These are phyloP conservation scores for Ostrea denselamellosa DNA, from an alignment of 1,140 invertebrate species.

Conservation along the genomic window DNA sequence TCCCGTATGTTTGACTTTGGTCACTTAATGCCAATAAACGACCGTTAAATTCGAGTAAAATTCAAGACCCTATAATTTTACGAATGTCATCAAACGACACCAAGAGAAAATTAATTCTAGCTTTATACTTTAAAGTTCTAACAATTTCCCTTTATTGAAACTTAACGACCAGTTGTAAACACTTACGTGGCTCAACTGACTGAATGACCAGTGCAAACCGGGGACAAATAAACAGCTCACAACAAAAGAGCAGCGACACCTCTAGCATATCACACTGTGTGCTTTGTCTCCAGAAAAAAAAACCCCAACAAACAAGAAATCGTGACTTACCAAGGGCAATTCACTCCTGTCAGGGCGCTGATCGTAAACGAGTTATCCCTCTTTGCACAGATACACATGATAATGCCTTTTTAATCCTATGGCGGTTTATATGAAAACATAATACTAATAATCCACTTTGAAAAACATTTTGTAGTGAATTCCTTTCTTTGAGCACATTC, in stretches of 20 bases:
- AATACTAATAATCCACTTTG: slow-evolving; percentile 10
- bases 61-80: slow-evolving; percentile 8
- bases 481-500: not conserved
- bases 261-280: not conserved
- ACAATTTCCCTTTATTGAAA: slow-evolving; percentile 10
- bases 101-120: slow-evolving; percentile 25
- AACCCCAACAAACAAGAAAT: slow-evolving; percentile 14
- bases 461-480: not conserved
- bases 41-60: slow-evolving; percentile 29
- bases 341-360: not conserved
- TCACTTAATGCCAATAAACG: slow-evolving; percentile 1
- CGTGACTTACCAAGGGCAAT: slow-evolving; percentile 10
- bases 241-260: not conserved
- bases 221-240: not conserved
- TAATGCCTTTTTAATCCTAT: not conserved
- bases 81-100: not conserved
- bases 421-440: slow-evolving; percentile 29
- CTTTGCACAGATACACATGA: slow-evolving; percentile 29
- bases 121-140: slow-evolving; percentile 31
- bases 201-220: not conserved
- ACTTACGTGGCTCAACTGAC: slow-evolving; percentile 5
- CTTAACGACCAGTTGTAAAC: slow-evolving; percentile 25
- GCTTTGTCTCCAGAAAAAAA: slow-evolving; percentile 15
- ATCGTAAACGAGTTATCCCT: not conserved
- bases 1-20: not conserved